A percentile compares a stretch with the other conserved stretches of the same genome.
Evolutionary conservation across 2,113 vertebrate genomes (phyloP).

Genomic region (Tachysurus vachellii): DNA sequence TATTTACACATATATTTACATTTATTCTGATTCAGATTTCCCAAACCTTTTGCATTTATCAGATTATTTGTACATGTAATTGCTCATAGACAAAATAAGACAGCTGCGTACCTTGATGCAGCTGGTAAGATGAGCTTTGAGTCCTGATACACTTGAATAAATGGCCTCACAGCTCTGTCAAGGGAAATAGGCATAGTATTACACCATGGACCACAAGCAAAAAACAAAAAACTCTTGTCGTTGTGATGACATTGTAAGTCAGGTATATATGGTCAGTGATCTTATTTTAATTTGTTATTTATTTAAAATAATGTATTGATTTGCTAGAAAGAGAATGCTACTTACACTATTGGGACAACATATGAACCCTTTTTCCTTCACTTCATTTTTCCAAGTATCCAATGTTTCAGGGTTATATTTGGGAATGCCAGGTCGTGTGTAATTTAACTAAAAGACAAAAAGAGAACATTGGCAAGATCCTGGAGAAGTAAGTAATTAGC

Average conservation of each 20-base stretch:
- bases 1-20: not conserved
- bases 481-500: not conserved
- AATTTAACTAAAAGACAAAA: slow-evolving; percentile 84
- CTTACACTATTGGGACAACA: slow-evolving; percentile 94
- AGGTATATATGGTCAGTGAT: not conserved
- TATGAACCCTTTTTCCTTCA: slow-evolving; percentile 95
- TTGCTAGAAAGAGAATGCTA: slow-evolving; percentile 3
- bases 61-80: not conserved
- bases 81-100: not conserved
- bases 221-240: not conserved
- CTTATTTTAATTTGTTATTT: not conserved
- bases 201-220: slow-evolving; percentile 37
- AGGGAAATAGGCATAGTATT: slow-evolving; percentile 29
- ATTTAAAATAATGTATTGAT: not conserved
- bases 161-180: slow-evolving; percentile 93
- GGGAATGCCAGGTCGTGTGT: slow-evolving; percentile 94
- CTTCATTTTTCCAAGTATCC: slow-evolving; percentile 91
- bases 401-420: slow-evolving; percentile 86
- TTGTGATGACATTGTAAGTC: not conserved
- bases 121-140: slow-evolving; percentile 95
- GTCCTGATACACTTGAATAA: slow-evolving; percentile 95
- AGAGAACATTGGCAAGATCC: slow-evolving; percentile 25
- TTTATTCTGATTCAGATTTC: not conserved
- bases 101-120: slow-evolving; percentile 87
- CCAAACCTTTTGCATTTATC: not conserved